Evolutionary conservation across 1,140 invertebrate genomes (phyloP), one percentile per base, ranked within the genome.

Genomic region (Drosophila miranda): DNA sequence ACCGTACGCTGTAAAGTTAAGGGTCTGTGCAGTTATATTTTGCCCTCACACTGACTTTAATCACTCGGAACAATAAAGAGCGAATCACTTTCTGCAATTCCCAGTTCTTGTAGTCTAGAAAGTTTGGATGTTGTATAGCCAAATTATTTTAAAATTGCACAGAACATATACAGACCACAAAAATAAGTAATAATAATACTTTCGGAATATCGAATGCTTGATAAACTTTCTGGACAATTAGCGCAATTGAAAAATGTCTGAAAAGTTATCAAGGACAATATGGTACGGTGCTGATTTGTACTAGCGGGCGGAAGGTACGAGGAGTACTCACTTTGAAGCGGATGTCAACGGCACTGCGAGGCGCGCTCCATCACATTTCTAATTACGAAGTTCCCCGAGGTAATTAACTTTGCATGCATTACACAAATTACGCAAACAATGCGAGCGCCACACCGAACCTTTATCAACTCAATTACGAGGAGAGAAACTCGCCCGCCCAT

Each of bases 401-500:
- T 86, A 86, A 86, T 86, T 86, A 86, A 87, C 78, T 86, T 87
- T 82, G 78, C 82, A 86, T 82, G 81, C 82, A 87, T 86, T 86
- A 78, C 70, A 66, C 63, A 87, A 87, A 84, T 84, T 87, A 84
- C 69, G 70, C 52, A 75, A 57, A 81, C 82, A 86, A 79, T 73
- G 54, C 50, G 53, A 71, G 14, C 44, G 48, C 41, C 45, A 38
- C 71, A 60, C 69, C 61, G n/a, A 64, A 68, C 52, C 60, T 87
- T 87, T 86, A 86, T 86, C 81, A 87, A 86, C 81, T 87, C 82
- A 86, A 86, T 86, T 86, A 87, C 70, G 50, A 23, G 23, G 26
- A 56, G 43, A 51, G 55, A 50, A 19, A 8, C 19, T n/a, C 49
- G 46, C 53, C 64, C 13, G 23, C 49, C 60, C 19, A 19, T 19